phyloP scores from a whole-genome alignment of 2,113 vertebrate species.

The Rynchops niger region DNA sequence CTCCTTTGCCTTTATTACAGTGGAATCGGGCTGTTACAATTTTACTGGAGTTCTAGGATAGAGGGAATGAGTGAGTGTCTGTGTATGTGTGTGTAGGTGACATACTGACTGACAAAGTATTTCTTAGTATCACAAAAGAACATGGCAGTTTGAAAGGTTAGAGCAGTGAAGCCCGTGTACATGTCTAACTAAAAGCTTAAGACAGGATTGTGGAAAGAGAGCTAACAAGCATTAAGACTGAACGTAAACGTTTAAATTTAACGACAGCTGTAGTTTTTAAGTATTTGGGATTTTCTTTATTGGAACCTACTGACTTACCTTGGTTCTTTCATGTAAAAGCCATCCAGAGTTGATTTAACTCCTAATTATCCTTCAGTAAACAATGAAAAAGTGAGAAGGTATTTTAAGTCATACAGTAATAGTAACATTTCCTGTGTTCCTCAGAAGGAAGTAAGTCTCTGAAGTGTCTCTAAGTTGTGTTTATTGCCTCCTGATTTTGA shows the following conservation, averaged over 20 bases:
- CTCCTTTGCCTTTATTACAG: background rate
- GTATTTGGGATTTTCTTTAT: background rate
- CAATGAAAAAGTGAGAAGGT: background rate
- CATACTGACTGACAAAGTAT: fast-evolving
- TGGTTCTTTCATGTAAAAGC: background rate
- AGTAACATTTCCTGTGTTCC: background rate
- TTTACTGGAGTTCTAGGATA: background rate
- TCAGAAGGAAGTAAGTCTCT: background rate
- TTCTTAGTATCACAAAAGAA: background rate
- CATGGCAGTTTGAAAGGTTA: fast-evolving
- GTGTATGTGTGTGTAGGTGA: background rate
- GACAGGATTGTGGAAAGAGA: background rate
- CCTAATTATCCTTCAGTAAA: background rate
- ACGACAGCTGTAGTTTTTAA: background rate
- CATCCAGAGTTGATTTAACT: background rate
- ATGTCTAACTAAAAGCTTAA: background rate
- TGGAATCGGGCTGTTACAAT: fast-evolving
- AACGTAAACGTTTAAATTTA: background rate
- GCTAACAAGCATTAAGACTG: background rate
- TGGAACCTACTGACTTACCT: background rate
- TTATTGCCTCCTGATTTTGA: background rate
- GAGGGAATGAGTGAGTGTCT: background rate
- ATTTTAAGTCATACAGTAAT: background rate
- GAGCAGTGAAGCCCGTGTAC: background rate
- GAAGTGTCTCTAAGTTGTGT: background rate